A percentile compares a stretch with the other conserved stretches of the same genome.
These are phyloP conservation scores for Felis chaus DNA, from an alignment of 2,113 vertebrate genomes.

Conservation along the genomic window DNA sequence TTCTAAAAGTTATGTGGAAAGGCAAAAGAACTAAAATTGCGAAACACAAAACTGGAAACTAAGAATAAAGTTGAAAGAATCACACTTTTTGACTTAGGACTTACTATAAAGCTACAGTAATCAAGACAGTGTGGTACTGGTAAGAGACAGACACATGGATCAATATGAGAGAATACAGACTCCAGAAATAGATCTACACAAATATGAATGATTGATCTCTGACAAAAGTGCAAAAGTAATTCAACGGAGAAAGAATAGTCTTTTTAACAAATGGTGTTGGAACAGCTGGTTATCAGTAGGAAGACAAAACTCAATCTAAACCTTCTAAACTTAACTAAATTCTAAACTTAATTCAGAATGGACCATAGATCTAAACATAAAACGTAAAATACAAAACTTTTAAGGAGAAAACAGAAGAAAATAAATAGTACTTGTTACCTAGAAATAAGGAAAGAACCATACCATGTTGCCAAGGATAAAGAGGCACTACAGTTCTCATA, in stretches of 20 bases:
- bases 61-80: not conserved
- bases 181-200: slow-evolving; percentile 50
- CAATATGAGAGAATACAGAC: not conserved
- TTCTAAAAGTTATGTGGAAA: slow-evolving; percentile 2
- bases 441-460: not conserved
- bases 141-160: not conserved
- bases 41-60: not conserved
- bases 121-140: not conserved
- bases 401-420: not conserved
- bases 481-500: not conserved
- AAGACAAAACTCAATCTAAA: slow-evolving; percentile 2
- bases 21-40: not conserved
- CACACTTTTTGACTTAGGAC: not conserved
- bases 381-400: slow-evolving; percentile 11
- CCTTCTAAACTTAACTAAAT: too few species aligned
- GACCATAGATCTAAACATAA: not conserved
- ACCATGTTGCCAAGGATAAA: not conserved
- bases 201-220: slow-evolving; percentile 5
- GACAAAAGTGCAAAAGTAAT: slow-evolving; percentile 18
- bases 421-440: not conserved
- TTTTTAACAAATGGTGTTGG: not conserved
- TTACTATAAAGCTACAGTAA: not conserved
- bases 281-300: not conserved
- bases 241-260: not conserved
- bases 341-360: not conserved